Conservation (phyloP, 2,888 invertebrate species). For the Drosophila tripunctata region DNA sequence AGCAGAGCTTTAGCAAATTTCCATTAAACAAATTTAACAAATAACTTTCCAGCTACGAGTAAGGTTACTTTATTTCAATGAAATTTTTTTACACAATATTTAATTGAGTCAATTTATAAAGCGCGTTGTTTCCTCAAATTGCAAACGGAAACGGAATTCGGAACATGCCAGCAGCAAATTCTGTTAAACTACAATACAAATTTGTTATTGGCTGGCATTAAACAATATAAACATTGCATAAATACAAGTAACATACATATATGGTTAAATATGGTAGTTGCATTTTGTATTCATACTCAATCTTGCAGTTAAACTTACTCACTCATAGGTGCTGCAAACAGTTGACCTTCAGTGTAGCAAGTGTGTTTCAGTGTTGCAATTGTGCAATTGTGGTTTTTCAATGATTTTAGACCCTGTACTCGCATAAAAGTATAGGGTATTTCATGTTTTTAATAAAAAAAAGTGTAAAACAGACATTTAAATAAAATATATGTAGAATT, state of each 20-base stretch:
- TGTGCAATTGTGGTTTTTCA: conserved; percentile 17
- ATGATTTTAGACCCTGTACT: too few species aligned
- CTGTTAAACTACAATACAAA: background rate
- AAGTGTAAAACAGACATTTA: too few species aligned
- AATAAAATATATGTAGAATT: too few species aligned
- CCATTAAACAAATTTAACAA: background rate
- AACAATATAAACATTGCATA: background rate
- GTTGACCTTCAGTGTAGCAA: conserved; percentile 13
- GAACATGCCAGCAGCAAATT: background rate
- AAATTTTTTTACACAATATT: background rate
- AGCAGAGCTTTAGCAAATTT: background rate
- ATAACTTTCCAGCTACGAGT: background rate
- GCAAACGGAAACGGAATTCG: conserved; percentile 1
- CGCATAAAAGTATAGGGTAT: too few species aligned
- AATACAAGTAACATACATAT: too few species aligned
- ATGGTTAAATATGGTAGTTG: background rate
- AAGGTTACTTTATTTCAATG: background rate
- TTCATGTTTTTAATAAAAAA: too few species aligned
- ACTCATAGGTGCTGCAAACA: background rate
- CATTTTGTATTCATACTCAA: conserved; percentile 13
- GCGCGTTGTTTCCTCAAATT: background rate
- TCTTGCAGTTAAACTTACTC: background rate
- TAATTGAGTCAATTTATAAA: background rate
- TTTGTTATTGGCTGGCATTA: background rate
- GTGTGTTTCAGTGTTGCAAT: conserved; percentile 22